Evolutionary conservation across 30 jellyfish, hydroid and myxozoan species (phyloP).

Genomic region (Haliclystus octoradiatus): DNA sequence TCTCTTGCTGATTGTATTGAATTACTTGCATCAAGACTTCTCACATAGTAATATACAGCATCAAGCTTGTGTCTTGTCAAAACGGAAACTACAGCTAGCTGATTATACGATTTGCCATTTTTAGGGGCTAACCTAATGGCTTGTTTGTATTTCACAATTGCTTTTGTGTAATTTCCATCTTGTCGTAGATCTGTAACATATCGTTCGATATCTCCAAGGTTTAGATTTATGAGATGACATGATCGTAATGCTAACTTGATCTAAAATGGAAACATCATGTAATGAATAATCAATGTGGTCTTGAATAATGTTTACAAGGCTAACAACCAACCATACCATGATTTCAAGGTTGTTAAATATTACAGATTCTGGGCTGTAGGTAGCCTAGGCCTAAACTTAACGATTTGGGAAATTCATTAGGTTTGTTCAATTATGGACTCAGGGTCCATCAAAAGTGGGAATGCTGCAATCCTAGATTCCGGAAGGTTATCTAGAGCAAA

Average conservation of each 20-base stretch:
- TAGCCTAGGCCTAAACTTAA: too few relatives aligned
- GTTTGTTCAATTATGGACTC: too few relatives aligned
- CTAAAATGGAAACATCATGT: constrained; percentile 3
- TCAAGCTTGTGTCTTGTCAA: constrained; percentile 71
- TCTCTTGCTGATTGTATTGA: constrained; percentile 92
- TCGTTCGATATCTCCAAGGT: constrained; percentile 82
- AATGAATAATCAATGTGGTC: background rate
- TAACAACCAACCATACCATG: too few relatives aligned
- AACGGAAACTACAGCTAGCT: constrained; percentile 84
- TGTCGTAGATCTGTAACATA: constrained; percentile 65
- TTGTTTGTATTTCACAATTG: constrained; percentile 42
- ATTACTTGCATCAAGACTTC: constrained; percentile 85
- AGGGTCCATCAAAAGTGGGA: too few relatives aligned
- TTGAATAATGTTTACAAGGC: too few relatives aligned
- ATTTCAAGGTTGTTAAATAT: too few relatives aligned
- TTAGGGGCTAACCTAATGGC: constrained; percentile 85
- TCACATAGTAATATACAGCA: constrained; percentile 70
- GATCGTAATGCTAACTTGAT: constrained; percentile 74
- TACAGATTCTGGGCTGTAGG: too few relatives aligned
- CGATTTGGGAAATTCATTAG: too few relatives aligned
- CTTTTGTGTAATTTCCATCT: constrained; percentile 47
- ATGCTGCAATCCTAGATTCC: too few relatives aligned
- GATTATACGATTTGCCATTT: constrained; percentile 91
- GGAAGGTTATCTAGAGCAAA: too few relatives aligned
- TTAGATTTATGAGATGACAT: constrained; percentile 62